Percentiles rank a stretch among this genome's conserved stretches.
Conservation (phyloP, 2,797 vertebrate genomes). For the Chaenodraco wilsoni region DNA sequence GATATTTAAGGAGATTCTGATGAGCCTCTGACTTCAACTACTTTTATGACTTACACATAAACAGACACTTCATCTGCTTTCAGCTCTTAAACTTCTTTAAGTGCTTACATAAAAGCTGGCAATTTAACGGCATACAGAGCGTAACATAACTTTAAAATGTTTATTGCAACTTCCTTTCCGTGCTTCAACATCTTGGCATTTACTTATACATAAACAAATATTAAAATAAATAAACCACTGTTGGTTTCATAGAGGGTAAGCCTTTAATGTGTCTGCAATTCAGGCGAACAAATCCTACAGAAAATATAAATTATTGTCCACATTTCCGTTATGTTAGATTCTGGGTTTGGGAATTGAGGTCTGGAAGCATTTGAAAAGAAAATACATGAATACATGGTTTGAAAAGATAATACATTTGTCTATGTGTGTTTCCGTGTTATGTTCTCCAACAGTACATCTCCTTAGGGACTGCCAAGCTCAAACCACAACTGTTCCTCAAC, state of each 20-base stretch:
- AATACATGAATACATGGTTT: constrained; percentile 8
- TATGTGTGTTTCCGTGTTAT: constrained; percentile 54
- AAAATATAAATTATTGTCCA: constrained; percentile 40
- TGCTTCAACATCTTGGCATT: constrained; percentile 9
- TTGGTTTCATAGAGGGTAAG: background rate
- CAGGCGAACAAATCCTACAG: constrained; percentile 17
- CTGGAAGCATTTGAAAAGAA: constrained; percentile 47
- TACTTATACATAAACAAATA: background rate
- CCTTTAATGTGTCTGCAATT: constrained; percentile 18
- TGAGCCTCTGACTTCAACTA: constrained; percentile 16
- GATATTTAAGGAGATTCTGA: constrained; percentile 19
- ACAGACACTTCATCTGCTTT: constrained; percentile 1
- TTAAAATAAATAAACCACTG: too few relatives aligned
- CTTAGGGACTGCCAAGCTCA: constrained; percentile 64
- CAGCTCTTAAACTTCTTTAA: constrained; percentile 1
- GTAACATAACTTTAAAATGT: background rate
- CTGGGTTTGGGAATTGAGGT: constrained; percentile 52
- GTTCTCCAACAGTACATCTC: constrained; percentile 58
- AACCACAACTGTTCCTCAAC: constrained; percentile 65
- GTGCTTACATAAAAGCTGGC: constrained; percentile 9
- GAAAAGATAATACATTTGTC: constrained; percentile 64
- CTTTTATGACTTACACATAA: constrained; percentile 13
- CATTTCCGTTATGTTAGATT: constrained; percentile 38
- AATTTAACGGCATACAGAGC: constrained; percentile 1
- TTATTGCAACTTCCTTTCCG: background rate